Base-by-base conservation (phyloP, 1,140 invertebrate genomes). In the Trissolcus basalis region DNA sequence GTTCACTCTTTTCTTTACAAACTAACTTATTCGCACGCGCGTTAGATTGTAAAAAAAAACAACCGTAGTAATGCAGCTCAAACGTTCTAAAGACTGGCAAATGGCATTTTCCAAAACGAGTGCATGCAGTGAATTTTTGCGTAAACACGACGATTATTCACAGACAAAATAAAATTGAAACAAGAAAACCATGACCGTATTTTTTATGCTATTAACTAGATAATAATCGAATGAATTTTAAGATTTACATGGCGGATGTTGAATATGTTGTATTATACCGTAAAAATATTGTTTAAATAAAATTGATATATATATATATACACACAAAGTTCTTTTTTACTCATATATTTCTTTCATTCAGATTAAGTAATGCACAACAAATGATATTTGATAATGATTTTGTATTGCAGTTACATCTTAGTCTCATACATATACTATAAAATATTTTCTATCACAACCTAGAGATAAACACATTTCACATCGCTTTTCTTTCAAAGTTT, bases 271-370 rank as follows among this genome's bases (percentile, higher is more conserved):
- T 86, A 86, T 87, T 81, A 83, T 86, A 85, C 82, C 79, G 83
- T 81, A 69, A 86, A 83, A 60, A 84, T 82, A 84, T 85, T 85
- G 82, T 85, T 86, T 85, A 84, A 84, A 85, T 85, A 85, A 86
- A 86, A 84, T 85, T 84, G 78, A 85, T 85, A 85, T 85, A 80
- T 78, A 81, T 81, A 70, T 74, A 69, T 60, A 70, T 63, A 70
- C 54, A 59, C n/a, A n/a, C n/a, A n/a, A n/a, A n/a, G n/a, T n/a
- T n/a, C n/a, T n/a, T n/a, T n/a, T n/a, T n/a, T n/a, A n/a, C n/a
- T n/a, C n/a, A n/a, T n/a, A n/a, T n/a, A n/a, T n/a, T n/a, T n/a
- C n/a, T n/a, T n/a, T n/a, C n/a, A n/a, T n/a, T n/a, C n/a, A n/a
- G n/a, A n/a, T n/a, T n/a, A n/a, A n/a, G n/a, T n/a, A n/a, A n/a